Percentiles rank a stretch among this genome's conserved stretches.
Conservation (phyloP, 2,113 vertebrate species). For the Pogona vitticeps region DNA sequence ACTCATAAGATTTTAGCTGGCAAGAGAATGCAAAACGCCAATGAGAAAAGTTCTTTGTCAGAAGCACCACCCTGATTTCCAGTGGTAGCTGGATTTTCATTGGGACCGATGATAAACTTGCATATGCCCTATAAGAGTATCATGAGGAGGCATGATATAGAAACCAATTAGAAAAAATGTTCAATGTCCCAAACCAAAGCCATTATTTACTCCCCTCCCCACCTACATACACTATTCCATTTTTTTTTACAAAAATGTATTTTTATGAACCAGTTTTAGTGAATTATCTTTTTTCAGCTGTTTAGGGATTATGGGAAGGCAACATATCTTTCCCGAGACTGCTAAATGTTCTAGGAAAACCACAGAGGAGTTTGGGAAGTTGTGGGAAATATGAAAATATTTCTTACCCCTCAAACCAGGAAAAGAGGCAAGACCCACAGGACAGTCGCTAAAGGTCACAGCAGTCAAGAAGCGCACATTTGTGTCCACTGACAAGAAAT, state of each 20-base stretch:
- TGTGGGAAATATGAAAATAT: too few relatives aligned
- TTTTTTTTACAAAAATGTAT: background rate
- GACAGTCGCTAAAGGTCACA: background rate
- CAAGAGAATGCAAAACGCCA: accelerated
- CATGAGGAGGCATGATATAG: background rate
- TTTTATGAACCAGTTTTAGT: constrained; percentile 15
- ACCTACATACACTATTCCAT: background rate
- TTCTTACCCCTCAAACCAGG: background rate
- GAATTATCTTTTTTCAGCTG: constrained; percentile 1
- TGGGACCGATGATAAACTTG: background rate
- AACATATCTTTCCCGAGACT: background rate
- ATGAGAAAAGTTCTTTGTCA: background rate
- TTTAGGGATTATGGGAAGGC: background rate
- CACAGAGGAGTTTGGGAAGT: background rate
- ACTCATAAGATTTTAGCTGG: background rate
- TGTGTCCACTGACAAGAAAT: background rate
- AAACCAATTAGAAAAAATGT: constrained; percentile 15
- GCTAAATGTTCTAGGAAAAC: background rate
- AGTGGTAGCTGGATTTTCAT: background rate
- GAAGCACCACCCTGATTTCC: background rate
- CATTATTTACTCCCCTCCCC: background rate
- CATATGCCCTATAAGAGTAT: background rate
- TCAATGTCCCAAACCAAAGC: background rate
- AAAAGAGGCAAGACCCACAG: background rate
- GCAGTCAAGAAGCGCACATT: background rate